Conservation (phyloP, 2,113 vertebrate species). For the Illadopsis cleaveri region DNA sequence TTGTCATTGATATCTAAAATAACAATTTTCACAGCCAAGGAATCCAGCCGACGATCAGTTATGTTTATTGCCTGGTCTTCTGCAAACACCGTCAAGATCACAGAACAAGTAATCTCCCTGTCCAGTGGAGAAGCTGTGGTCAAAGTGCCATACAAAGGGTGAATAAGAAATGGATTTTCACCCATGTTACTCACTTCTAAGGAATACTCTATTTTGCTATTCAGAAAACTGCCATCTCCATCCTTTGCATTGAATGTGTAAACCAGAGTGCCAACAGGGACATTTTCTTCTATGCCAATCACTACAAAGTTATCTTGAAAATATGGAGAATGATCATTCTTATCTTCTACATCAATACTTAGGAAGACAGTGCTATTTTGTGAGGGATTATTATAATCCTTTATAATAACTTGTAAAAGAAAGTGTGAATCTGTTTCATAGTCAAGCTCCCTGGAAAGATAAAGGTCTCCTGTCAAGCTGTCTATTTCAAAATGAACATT, state of each 20-base stretch:
- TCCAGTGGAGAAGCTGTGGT: slow-evolving; percentile 79
- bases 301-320: slow-evolving; percentile 83
- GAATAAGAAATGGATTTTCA: slow-evolving; percentile 80
- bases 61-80: slow-evolving; percentile 77
- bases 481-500: slow-evolving; percentile 82
- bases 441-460: slow-evolving; percentile 85
- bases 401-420: slow-evolving; percentile 74
- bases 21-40: slow-evolving; percentile 79
- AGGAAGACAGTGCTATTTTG: slow-evolving; percentile 73
- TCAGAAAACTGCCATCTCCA: slow-evolving; percentile 81
- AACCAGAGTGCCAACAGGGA: slow-evolving; percentile 76
- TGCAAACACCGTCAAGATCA: slow-evolving; percentile 81
- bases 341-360: slow-evolving; percentile 83
- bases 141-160: slow-evolving; percentile 81
- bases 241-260: slow-evolving; percentile 87
- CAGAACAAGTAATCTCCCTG: slow-evolving; percentile 72
- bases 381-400: slow-evolving; percentile 54
- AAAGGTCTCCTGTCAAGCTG: slow-evolving; percentile 80
- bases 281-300: slow-evolving; percentile 83
- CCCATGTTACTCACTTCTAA: slow-evolving; percentile 55
- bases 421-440: slow-evolving; percentile 84
- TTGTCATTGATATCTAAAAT: slow-evolving; percentile 91
- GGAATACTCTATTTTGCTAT: slow-evolving; percentile 84
- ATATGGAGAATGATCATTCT: slow-evolving; percentile 85
- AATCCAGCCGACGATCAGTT: slow-evolving; percentile 68